Conservation (phyloP, 2,888 invertebrate species). For the Drosophila eohydei region DNA sequence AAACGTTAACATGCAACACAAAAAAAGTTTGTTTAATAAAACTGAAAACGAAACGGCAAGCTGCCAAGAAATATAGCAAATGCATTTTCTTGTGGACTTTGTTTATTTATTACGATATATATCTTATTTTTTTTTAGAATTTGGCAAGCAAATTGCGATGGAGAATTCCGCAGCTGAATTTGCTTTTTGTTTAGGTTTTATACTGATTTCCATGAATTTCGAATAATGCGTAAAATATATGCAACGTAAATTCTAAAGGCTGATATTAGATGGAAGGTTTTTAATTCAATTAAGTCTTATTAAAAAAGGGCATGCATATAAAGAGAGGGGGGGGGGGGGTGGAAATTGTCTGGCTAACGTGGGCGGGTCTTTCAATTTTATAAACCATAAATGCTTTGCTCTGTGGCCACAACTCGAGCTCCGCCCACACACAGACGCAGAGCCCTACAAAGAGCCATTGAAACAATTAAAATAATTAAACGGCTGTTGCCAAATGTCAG, state of each 20-base stretch:
- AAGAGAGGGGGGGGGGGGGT: not conserved
- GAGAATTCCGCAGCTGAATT: slow-evolving; percentile 46
- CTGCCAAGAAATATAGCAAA: slow-evolving; percentile 65
- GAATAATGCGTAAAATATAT: slow-evolving; percentile 60
- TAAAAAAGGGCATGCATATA: not conserved
- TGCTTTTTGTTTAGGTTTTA: slow-evolving; percentile 10
- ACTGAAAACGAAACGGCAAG: slow-evolving; percentile 59
- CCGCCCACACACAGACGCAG: not conserved
- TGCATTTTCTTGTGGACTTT: slow-evolving; percentile 42
- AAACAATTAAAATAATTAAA: slow-evolving; percentile 49
- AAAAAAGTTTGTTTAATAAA: slow-evolving; percentile 49
- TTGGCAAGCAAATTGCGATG: slow-evolving; percentile 56
- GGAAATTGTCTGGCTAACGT: not conserved
- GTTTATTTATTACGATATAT: slow-evolving; percentile 47
- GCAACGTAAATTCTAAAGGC: not conserved
- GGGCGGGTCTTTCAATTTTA: not conserved
- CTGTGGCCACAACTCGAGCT: not conserved
- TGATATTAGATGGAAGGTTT: not conserved
- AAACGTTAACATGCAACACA: slow-evolving; percentile 43
- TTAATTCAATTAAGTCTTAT: slow-evolving; percentile 7
- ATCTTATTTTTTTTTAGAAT: slow-evolving; percentile 15
- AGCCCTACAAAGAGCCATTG: slow-evolving; percentile 14
- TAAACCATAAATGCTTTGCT: not conserved
- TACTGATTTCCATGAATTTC: slow-evolving; percentile 40
- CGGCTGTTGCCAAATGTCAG: slow-evolving; percentile 35